Evolutionary conservation across 2,113 vertebrate species (phyloP).

Genomic region (Chaenocephalus aceratus): DNA sequence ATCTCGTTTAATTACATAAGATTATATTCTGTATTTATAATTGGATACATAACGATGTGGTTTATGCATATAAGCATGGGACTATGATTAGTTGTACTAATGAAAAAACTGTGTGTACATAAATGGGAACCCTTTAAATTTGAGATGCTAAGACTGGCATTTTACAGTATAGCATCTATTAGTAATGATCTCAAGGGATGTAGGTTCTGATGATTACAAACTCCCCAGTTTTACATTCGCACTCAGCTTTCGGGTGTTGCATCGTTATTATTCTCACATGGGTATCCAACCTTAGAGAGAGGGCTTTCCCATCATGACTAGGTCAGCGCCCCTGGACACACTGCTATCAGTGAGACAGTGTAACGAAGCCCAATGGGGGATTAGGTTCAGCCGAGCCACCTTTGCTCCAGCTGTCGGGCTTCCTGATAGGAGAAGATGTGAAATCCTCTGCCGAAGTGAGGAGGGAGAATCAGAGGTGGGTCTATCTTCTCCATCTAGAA

Average conservation of each 20-base stretch:
- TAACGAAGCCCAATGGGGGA: conserved; percentile 33
- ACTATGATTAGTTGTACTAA: too few relatives aligned
- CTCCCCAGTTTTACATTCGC: conserved; percentile 3
- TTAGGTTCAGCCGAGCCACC: conserved; percentile 36
- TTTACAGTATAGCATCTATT: too few relatives aligned
- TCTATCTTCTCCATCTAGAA: conserved; percentile 85
- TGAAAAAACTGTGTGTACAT: too few relatives aligned
- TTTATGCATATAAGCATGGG: not conserved
- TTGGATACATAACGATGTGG: not conserved
- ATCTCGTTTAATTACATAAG: not conserved
- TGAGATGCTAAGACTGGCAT: too few relatives aligned
- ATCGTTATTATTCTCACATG: not conserved
- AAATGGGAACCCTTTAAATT: too few relatives aligned
- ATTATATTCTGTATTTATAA: not conserved
- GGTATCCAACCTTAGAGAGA: not conserved
- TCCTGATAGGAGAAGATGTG: conserved; percentile 21
- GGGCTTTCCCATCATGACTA: not conserved
- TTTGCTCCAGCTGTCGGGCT: conserved; percentile 41
- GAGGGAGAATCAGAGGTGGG: not conserved
- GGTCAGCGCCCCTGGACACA: not conserved
- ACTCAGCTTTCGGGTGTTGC: not conserved
- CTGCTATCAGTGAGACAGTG: conserved; percentile 29
- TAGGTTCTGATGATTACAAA: too few relatives aligned
- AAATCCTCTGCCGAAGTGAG: conserved; percentile 15
- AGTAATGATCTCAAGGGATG: too few relatives aligned